Conservation (phyloP, 1,140 invertebrate genomes). For the Wasmannia auropunctata region DNA sequence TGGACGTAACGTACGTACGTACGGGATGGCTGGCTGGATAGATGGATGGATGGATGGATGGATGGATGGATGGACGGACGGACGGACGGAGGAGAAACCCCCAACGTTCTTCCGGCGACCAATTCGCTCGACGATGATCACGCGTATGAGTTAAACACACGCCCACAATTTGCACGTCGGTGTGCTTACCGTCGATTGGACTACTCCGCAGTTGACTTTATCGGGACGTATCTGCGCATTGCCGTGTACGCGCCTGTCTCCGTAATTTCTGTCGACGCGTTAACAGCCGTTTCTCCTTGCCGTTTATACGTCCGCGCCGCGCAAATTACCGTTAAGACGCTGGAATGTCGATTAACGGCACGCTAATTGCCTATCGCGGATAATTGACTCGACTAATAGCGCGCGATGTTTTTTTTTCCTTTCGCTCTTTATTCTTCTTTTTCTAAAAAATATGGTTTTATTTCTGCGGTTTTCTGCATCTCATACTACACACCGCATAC, state of each 20-base stretch:
- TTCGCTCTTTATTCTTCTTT: neutral
- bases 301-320: slow-evolving; percentile 42
- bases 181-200: slow-evolving; percentile 46
- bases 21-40: neutral
- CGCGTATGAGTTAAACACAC: slow-evolving; percentile 62
- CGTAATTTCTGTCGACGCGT: slow-evolving; percentile 61
- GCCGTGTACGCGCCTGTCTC: slow-evolving; percentile 62
- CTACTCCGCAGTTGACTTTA: slow-evolving; percentile 66
- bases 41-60: slow-evolving; percentile 5
- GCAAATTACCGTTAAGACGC: slow-evolving; percentile 58
- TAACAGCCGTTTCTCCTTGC: slow-evolving; percentile 2
- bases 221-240: slow-evolving; percentile 65
- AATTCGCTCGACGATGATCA: slow-evolving; percentile 68
- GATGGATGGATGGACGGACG: slow-evolving; percentile 37
- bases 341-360: slow-evolving; percentile 7
- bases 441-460: neutral
- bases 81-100: slow-evolving; percentile 53
- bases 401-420: neutral
- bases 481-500: neutral
- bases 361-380: slow-evolving; percentile 29
- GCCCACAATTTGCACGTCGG: neutral
- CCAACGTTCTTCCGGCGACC: slow-evolving; percentile 67
- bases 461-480: neutral
- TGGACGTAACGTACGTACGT: slow-evolving; percentile 32
- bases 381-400: slow-evolving; percentile 1